These are phyloP conservation scores for Napeogenes inachia DNA, from an alignment of 2,888 invertebrate genomes.

Conservation along the genomic window DNA sequence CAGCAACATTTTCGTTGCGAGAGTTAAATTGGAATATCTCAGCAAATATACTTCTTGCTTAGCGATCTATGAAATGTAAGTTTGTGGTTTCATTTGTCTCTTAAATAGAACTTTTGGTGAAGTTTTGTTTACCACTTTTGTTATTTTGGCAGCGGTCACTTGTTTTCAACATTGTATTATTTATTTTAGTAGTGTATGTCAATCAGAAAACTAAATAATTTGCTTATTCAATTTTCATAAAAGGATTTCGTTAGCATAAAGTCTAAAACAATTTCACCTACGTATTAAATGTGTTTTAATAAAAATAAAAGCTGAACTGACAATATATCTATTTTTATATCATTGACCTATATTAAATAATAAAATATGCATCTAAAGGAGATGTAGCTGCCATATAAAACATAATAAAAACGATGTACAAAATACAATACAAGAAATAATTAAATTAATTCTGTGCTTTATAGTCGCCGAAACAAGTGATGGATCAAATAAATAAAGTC, in stretches of 20 bases:
- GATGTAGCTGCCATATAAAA: no score
- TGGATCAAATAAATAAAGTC: conserved; percentile 28
- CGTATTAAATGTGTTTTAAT: no score
- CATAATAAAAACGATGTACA: not conserved
- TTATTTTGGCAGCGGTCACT: conserved; percentile 8
- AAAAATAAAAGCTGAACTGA: not conserved
- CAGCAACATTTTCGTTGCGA: conserved; percentile 47
- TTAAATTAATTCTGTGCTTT: conserved; percentile 1
- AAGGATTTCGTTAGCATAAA: no score
- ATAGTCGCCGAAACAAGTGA: conserved; percentile 19
- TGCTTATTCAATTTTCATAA: not conserved
- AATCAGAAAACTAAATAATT: not conserved
- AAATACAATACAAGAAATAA: not conserved
- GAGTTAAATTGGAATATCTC: conserved; percentile 36
- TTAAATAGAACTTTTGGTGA: conserved; percentile 8
- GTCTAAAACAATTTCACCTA: not conserved
- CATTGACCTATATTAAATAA: not conserved
- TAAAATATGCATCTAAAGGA: no score
- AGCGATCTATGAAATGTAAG: conserved; percentile 32
- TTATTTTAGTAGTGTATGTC: not conserved
- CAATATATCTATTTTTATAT: conserved; percentile 5
- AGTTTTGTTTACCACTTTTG: conserved; percentile 9
- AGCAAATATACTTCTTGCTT: conserved; percentile 32
- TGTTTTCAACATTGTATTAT: conserved; percentile 4
- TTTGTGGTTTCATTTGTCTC: conserved; percentile 15